Conservation (phyloP, 2,797 vertebrate species). For the Sebastes taczanowskii region DNA sequence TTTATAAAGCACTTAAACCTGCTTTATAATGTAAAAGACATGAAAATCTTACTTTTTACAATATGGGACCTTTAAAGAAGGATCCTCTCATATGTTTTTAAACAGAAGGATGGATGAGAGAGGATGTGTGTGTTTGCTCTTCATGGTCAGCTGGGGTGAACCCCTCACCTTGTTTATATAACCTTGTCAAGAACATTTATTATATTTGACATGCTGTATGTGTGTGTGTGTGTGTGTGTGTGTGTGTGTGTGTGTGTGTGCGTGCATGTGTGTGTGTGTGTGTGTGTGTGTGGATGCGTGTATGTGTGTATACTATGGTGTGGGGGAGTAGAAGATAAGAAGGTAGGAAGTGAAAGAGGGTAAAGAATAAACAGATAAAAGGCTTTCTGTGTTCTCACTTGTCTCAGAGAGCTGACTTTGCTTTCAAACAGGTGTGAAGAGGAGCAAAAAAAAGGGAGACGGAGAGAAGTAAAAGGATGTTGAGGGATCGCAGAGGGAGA, state of each 20-base stretch:
- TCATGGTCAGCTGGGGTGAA: slow-evolving; percentile 12
- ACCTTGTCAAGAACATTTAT: slow-evolving; percentile 54
- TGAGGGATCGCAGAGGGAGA: slow-evolving; percentile 10
- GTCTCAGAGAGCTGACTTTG: slow-evolving; percentile 55
- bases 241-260: neutral
- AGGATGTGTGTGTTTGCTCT: slow-evolving; percentile 16
- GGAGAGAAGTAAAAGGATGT: neutral
- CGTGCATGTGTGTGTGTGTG: neutral
- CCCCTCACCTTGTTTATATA: slow-evolving; percentile 54
- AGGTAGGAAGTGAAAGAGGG: slow-evolving; percentile 13
- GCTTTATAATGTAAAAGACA: too few relatives aligned
- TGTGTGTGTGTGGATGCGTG: neutral
- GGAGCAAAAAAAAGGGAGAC: neutral
- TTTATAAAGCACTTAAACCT: too few relatives aligned
- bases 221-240: slow-evolving; percentile 4
- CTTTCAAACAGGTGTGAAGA: slow-evolving; percentile 73
- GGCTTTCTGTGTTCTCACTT: slow-evolving; percentile 84
- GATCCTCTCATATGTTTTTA: slow-evolving; percentile 22
- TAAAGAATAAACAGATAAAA: slow-evolving; percentile 79
- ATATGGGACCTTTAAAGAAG: neutral
- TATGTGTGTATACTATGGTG: slow-evolving; percentile 6
- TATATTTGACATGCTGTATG: slow-evolving; percentile 28
- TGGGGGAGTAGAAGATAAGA: slow-evolving; percentile 17
- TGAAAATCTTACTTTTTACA: too few relatives aligned
- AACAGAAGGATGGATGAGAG: slow-evolving; percentile 2